phyloP scores from a whole-genome alignment of 2,113 vertebrate species.

The Corydoras maculifer region DNA sequence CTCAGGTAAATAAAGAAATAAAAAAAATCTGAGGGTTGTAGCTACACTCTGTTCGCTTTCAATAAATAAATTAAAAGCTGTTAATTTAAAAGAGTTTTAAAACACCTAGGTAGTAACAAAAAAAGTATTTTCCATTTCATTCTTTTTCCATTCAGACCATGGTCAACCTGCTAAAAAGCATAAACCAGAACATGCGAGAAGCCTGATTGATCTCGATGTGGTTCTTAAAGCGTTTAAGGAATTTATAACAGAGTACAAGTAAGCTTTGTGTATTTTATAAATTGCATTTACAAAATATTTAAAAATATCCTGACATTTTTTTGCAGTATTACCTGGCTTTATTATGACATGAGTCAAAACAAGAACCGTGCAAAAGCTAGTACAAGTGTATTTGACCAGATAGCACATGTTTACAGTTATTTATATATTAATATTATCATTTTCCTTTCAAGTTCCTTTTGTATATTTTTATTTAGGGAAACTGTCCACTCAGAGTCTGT shows the following conservation, averaged over 20 bases:
- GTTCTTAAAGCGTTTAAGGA: constrained; percentile 65
- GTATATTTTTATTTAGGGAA: constrained; percentile 58
- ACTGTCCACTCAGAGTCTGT: constrained; percentile 57
- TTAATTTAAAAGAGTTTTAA: too few species aligned
- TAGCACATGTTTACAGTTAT: too few species aligned
- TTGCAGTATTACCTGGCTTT: too few species aligned
- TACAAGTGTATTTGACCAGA: too few species aligned
- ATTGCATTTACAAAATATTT: too few species aligned
- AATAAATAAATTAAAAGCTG: too few species aligned
- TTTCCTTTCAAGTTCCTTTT: background rate
- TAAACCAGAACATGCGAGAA: constrained; percentile 40
- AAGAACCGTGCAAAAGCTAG: too few species aligned
- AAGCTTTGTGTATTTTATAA: constrained; percentile 32
- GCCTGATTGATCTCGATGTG: constrained; percentile 65
- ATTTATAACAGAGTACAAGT: constrained; percentile 61
- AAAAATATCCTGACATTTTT: too few species aligned
- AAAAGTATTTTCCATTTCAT: background rate
- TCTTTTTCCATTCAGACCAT: constrained; percentile 22
- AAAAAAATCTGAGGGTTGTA: background rate
- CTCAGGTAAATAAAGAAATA: constrained; percentile 41
- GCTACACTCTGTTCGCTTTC: background rate
- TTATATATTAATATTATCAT: too few species aligned
- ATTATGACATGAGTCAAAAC: too few species aligned
- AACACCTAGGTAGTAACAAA: background rate
- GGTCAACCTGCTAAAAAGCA: constrained; percentile 42